Percentiles rank a stretch among this genome's conserved stretches.
These are phyloP conservation scores for Entosphenus tridentatus DNA, from an alignment of 2,113 vertebrate genomes.

Conservation along the genomic window DNA sequence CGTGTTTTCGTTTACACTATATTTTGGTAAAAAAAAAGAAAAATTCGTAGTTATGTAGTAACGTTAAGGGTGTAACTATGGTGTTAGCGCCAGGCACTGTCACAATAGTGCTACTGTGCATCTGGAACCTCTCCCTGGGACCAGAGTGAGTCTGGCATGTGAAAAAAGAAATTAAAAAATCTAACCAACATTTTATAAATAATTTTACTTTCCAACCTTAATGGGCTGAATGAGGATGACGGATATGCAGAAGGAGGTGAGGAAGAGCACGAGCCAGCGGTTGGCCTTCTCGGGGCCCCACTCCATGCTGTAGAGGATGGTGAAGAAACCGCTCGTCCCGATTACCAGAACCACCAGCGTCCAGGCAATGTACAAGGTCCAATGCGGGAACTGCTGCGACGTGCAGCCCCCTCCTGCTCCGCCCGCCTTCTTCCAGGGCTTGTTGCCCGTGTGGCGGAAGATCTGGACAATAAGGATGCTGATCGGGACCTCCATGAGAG, in stretches of 20 bases:
- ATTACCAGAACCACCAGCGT: neutral
- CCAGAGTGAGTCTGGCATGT: too few species aligned
- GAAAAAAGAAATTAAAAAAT: too few species aligned
- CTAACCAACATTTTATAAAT: too few species aligned
- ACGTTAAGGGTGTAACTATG: too few species aligned
- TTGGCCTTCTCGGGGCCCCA: conserved; percentile 3
- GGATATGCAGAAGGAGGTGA: conserved; percentile 6
- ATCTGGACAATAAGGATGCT: neutral
- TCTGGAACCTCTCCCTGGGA: too few species aligned
- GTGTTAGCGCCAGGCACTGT: too few species aligned
- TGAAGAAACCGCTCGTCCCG: neutral
- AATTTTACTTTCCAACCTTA: neutral
- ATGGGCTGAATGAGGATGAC: neutral
- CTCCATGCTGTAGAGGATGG: conserved; percentile 2
- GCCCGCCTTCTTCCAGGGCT: neutral
- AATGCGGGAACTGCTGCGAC: neutral
- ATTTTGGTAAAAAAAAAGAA: too few species aligned
- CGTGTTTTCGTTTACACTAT: too few species aligned
- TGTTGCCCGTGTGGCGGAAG: neutral
- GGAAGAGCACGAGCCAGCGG: neutral
- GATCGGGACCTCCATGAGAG: neutral
- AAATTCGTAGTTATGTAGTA: too few species aligned
- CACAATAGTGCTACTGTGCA: too few species aligned
- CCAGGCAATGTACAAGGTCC: neutral
- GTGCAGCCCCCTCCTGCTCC: too few species aligned